These are phyloP conservation scores for Paguma larvata DNA, from an alignment of 2,797 vertebrate species.

Conservation along the genomic window DNA sequence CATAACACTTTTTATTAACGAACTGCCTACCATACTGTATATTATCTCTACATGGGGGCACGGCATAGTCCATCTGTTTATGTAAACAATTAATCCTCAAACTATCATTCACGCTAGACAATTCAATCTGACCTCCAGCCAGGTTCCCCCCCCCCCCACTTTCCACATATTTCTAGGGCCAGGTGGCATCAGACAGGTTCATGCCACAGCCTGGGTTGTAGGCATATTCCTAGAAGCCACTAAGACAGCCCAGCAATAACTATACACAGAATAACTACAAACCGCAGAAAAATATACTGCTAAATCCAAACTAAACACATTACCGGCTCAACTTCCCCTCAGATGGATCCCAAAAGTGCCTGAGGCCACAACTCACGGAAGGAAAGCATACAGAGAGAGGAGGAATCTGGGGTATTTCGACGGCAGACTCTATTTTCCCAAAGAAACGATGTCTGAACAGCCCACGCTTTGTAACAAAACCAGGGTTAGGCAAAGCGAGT, in stretches of 20 bases:
- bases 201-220: background rate
- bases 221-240: background rate
- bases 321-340: background rate
- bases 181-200: background rate
- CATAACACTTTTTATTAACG: background rate
- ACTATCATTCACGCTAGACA: background rate
- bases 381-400: background rate
- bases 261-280: constrained; percentile 12
- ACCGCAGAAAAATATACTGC: constrained; percentile 55
- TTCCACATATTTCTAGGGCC: background rate
- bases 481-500: constrained; percentile 9
- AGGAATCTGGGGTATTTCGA: background rate
- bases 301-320: constrained; percentile 55
- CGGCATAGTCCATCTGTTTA: background rate
- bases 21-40: background rate
- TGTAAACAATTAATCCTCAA: background rate
- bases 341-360: background rate
- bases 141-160: background rate
- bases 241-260: background rate
- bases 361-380: background rate
- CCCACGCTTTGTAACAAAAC: constrained; percentile 34
- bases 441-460: constrained; percentile 60
- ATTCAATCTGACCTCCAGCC: background rate
- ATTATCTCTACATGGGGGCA: background rate
- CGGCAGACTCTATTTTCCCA: background rate